A percentile compares a stretch with the other conserved stretches of the same genome.
phyloP scores from a whole-genome alignment of 2,888 invertebrate species.

The Myathropa florea region DNA sequence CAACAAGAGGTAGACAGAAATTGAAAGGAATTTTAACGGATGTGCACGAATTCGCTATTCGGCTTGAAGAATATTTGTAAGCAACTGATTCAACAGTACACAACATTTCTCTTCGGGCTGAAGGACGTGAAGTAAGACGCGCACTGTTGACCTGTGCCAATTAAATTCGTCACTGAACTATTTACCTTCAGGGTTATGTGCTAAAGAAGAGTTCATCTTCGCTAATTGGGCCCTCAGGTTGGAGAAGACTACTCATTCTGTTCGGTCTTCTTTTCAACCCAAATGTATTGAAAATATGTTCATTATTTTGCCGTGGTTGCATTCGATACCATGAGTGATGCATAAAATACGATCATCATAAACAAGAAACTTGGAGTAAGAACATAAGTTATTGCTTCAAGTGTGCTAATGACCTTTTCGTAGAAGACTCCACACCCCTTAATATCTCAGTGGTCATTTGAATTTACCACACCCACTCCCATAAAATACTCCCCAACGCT shows the following conservation, averaged over 20 bases:
- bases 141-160: background rate
- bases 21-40: slow-evolving; percentile 46
- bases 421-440: background rate
- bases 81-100: slow-evolving; percentile 4
- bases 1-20: slow-evolving; percentile 20
- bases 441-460: background rate
- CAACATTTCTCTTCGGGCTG: too few species aligned
- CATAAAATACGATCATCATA: background rate
- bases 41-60: slow-evolving; percentile 32
- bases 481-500: background rate
- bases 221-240: background rate
- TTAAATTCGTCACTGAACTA: background rate
- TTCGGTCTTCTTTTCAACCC: background rate
- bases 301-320: too few species aligned
- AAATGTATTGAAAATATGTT: background rate
- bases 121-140: background rate
- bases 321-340: too few species aligned
- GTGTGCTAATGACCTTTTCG: background rate
- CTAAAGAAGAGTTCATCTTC: background rate
- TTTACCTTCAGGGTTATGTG: background rate
- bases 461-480: background rate
- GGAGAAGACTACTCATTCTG: background rate
- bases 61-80: slow-evolving; percentile 12
- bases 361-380: background rate
- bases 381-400: background rate